These are phyloP conservation scores for Mantis religiosa DNA, from an alignment of 2,888 invertebrate genomes.

Conservation along the genomic window DNA sequence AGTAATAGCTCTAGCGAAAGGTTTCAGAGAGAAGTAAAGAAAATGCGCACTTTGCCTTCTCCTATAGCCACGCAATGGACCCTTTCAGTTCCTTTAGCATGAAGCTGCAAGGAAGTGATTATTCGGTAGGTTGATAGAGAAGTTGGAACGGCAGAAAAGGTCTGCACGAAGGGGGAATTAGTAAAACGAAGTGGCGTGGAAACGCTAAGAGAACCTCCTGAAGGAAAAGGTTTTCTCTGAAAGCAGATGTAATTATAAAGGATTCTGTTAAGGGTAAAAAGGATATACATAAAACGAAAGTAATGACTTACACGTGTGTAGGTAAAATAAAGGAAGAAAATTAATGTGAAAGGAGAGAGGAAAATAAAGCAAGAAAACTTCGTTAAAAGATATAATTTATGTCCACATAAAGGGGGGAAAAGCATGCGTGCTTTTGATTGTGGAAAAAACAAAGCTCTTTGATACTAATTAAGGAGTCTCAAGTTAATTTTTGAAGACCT, in stretches of 20 bases:
- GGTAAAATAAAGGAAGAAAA: background rate
- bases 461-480: background rate
- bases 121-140: background rate
- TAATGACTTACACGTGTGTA: background rate
- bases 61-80: background rate
- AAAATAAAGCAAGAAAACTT: background rate
- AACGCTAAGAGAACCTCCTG: background rate
- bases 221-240: background rate
- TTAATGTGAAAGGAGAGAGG: background rate
- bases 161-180: background rate
- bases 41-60: background rate
- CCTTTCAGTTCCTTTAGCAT: background rate
- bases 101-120: background rate
- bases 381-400: background rate
- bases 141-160: background rate
- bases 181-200: background rate
- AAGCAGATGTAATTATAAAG: background rate
- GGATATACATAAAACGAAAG: background rate
- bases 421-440: background rate
- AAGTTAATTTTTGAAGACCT: background rate
- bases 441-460: background rate
- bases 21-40: background rate
- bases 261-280: background rate
- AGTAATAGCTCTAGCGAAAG: background rate
- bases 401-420: background rate